Percentiles rank a stretch among this genome's conserved stretches.
phyloP scores from a whole-genome alignment of 2,113 vertebrate species.

The Oryctolagus cuniculus region mOryCun1.1 NC_091448.1:52164501-52165000 shows the following conservation, averaged over 20 bases:
- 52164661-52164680: conserved; percentile 48
- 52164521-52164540: no score
- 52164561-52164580: no score
- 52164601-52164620: no score
- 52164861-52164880: background rate
- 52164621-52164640: no score
- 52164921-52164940: background rate
- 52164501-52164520: no score
- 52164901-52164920: background rate
- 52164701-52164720: conserved; percentile 48
- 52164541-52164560: no score
- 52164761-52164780: background rate
- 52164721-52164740: background rate
- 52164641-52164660: background rate
- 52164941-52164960: no score
- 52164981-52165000: no score
- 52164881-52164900: conserved; percentile 55
- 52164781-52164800: background rate
- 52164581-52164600: no score
- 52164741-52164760: conserved; percentile 17
- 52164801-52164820: background rate
- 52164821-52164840: background rate
- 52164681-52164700: conserved; percentile 26
- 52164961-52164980: no score
- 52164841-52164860: conserved; percentile 13